Evolutionary conservation across 2,888 invertebrate genomes (phyloP), one percentile per base, ranked within the genome.

Genomic region (Parnassius apollo): DNA sequence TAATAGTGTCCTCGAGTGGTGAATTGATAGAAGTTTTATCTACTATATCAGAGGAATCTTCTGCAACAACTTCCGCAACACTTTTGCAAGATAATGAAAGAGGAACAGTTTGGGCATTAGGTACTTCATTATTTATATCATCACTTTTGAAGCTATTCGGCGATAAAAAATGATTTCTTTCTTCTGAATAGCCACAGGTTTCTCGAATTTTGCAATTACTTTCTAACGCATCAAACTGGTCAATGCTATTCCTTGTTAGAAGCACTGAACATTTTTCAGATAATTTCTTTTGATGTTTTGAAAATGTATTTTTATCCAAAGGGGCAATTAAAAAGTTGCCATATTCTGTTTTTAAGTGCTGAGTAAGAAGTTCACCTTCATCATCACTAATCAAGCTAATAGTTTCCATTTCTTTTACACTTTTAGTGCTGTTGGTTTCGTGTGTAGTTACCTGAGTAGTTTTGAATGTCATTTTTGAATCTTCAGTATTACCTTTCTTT

Each of bases 351-450:
- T 71, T 70, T 59, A 82, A 81, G 61, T 42, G 66, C 9, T 48
- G 56, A 22, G 65, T 48, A 42, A 35, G 4, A 48, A 4, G 4
- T 35, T 68, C 68, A 11, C 85, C 83, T 65, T 91, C 91, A 8
- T 91, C 90, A 52, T 91, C 91, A 66, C 89, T 91, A 9, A 90
- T 72, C 63, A 91, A 78, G 73, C 85, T 75, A 49, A 91, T 84
- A 45, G 84, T 86, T 66, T 89, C 88, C 50, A 81, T 71, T 57
- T 73, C 71, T 50, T 78, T 72, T 13, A 79, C 75, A 62, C 71
- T 44, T 13, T 59, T 12, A 13, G 35, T 18, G 12, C 4, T n/a
- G 3, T 55, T 62, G 3, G 13, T 45, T 25, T 58, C n/a, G 11
- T 54, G 42, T 10, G 42, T 22, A 44, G n/a, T 7, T 9, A 12